Percentiles rank a stretch among this genome's conserved stretches.
Conservation (phyloP, 2,797 vertebrate genomes). For the Notoglanidium macrostoma region DNA sequence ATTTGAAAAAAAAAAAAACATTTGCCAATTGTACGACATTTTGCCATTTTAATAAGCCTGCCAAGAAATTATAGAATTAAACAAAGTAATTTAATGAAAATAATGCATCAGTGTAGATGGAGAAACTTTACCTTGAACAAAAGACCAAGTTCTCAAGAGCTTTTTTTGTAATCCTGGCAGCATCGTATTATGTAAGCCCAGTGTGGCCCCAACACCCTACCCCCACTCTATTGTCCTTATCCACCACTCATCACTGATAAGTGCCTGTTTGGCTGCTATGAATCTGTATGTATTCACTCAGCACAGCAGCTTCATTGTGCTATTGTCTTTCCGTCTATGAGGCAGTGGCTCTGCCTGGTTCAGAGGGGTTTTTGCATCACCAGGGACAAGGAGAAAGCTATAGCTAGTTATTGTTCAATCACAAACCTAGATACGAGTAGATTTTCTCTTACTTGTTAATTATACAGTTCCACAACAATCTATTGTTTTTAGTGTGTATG, state of each 20-base stretch:
- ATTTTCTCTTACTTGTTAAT: not conserved
- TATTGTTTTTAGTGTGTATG: constrained; percentile 7
- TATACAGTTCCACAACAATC: not conserved
- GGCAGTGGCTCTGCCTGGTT: constrained; percentile 49
- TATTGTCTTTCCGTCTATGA: constrained; percentile 38
- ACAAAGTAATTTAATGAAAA: not conserved
- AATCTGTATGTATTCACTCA: constrained; percentile 32
- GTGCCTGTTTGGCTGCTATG: constrained; percentile 23
- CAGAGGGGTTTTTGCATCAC: constrained; percentile 39
- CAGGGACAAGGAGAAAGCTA: constrained; percentile 27
- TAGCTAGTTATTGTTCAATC: not conserved
- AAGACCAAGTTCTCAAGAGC: constrained; percentile 1
- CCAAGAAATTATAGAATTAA: not conserved
- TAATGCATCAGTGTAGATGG: not conserved
- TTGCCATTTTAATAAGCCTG: not conserved
- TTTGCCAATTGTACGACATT: not conserved
- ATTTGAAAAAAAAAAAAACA: not conserved
- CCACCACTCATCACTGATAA: constrained; percentile 36
- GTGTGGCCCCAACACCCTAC: constrained; percentile 20
- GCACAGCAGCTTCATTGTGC: constrained; percentile 42
- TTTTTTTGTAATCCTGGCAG: constrained; percentile 28
- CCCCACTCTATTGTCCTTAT: constrained; percentile 39
- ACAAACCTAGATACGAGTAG: not conserved
- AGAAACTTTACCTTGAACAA: constrained; percentile 33
- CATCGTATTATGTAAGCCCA: constrained; percentile 47